Conservation (phyloP, 1,140 invertebrate genomes). For the Adelges cooleyi region DNA sequence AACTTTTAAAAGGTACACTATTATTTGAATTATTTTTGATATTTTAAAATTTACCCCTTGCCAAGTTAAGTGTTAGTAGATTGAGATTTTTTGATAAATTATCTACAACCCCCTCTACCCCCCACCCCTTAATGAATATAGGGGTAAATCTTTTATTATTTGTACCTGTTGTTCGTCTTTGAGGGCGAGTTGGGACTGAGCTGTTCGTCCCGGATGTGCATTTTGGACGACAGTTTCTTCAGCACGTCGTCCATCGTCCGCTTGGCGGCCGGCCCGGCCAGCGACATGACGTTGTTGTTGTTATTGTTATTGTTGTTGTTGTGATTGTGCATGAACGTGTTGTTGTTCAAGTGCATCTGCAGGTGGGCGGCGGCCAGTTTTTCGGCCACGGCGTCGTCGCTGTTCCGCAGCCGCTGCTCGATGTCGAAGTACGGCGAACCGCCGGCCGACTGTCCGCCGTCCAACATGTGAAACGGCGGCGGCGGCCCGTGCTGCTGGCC, state of each 20-base stretch:
- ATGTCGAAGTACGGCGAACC: constrained; percentile 8
- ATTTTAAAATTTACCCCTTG: too few species aligned
- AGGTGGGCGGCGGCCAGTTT: neutral
- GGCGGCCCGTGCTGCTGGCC: neutral
- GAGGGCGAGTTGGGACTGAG: neutral
- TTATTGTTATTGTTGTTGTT: constrained; percentile 17
- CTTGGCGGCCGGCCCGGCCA: constrained; percentile 36
- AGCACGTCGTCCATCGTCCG: constrained; percentile 76
- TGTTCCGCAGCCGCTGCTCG: neutral
- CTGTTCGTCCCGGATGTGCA: constrained; percentile 43
- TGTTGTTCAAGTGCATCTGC: constrained; percentile 7
- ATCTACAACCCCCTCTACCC: too few species aligned
- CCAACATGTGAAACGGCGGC: constrained; percentile 5
- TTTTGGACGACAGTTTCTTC: constrained; percentile 69
- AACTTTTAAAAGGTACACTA: too few species aligned
- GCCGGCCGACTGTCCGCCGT: neutral
- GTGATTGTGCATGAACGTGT: constrained; percentile 19
- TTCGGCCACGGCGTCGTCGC: neutral
- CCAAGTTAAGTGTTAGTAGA: too few species aligned
- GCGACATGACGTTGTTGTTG: neutral
- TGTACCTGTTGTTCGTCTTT: too few species aligned
- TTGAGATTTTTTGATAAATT: too few species aligned
- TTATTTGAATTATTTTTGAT: too few species aligned
- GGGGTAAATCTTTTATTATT: too few species aligned
- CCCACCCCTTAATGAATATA: too few species aligned